Evolutionary conservation across 2,797 vertebrate genomes (phyloP), one percentile per base, ranked within the genome.

Genomic region (Helarctos malayanus): DNA sequence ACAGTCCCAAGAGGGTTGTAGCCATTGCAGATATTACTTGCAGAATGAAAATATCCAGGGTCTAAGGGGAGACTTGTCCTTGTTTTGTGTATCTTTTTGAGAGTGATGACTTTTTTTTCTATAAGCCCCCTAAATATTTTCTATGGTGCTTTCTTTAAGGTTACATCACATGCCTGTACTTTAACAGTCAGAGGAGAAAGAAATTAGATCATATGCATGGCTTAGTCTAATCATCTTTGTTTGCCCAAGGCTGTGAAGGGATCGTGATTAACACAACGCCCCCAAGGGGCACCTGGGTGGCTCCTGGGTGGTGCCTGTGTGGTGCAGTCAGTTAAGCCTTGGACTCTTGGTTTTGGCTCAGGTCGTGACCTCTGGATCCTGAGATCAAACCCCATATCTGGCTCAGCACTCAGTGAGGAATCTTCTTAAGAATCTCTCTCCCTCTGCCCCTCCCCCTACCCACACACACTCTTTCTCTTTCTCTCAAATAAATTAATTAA

Each of bases 221-320:
- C 41, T 89, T 98, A 80, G 69, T 94, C 68, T 94, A 94, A 95
- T 91, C 93, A 97, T 76, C 15, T 95, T 80, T 68, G 49, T 88
- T 38, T n/a, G 47, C 63, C 29, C 15, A 16, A 7, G 78, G n/a
- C n/a, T 57, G 3, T n/a, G 27, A 86, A 95, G 45, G 54, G 54
- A 84, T 87, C 65, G 45, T 38, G 69, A 97, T 94, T 96, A 89
- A 73, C 56, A 45, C 47, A 80, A 76, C 89, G 93, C 91, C 91
- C 65, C 69, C 63, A 35, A 68, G n/a, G 63, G 16, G 16, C n/a
- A 35, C 32, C n/a, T 19, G 32, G 63, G n/a, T n/a, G 63, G n/a
- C 16, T 9, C 14, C 14, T n/a, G 61, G 14, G 29, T n/a, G 7
- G 29, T 3, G 21, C 57, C 11, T 59, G 57, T 11, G 25, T 59